Conservation (phyloP, 2,113 vertebrate genomes). For the Apodemus sylvaticus region DNA sequence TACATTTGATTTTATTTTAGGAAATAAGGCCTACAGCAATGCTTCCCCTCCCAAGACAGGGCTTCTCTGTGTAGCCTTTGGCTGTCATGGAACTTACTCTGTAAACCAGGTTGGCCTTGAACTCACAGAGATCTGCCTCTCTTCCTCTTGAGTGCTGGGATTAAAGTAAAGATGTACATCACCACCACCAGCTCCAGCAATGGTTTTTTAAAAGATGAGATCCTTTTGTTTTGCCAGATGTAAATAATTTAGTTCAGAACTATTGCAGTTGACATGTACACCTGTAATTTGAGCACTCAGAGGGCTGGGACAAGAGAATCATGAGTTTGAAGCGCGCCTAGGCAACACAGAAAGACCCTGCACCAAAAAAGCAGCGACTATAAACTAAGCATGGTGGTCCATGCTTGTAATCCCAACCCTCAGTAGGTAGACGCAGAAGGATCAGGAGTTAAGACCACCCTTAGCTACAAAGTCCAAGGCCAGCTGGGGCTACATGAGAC, state of each 20-base stretch:
- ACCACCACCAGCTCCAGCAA: background rate
- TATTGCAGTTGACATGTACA: background rate
- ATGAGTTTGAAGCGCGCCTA: background rate
- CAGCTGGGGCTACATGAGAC: background rate
- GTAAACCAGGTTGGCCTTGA: background rate
- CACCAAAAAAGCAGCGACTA: background rate
- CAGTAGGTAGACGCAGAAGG: background rate
- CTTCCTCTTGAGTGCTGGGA: background rate
- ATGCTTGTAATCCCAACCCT: background rate
- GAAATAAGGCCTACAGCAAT: background rate
- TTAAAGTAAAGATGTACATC: background rate
- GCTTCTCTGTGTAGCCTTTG: background rate
- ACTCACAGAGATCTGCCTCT: background rate
- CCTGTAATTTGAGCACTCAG: background rate
- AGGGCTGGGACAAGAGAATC: background rate
- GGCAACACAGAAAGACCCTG: background rate
- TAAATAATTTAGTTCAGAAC: slow-evolving; percentile 11
- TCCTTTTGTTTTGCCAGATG: slow-evolving; percentile 28
- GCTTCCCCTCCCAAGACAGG: background rate
- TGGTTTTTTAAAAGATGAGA: background rate
- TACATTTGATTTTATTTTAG: slow-evolving; percentile 26
- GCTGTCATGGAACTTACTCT: background rate
- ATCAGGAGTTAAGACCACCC: background rate
- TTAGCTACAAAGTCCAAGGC: background rate
- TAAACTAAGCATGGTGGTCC: background rate